Evolutionary conservation across 1,140 invertebrate species (phyloP), one percentile per base, ranked within the genome.

Genomic region (Drosophila simulans): DNA sequence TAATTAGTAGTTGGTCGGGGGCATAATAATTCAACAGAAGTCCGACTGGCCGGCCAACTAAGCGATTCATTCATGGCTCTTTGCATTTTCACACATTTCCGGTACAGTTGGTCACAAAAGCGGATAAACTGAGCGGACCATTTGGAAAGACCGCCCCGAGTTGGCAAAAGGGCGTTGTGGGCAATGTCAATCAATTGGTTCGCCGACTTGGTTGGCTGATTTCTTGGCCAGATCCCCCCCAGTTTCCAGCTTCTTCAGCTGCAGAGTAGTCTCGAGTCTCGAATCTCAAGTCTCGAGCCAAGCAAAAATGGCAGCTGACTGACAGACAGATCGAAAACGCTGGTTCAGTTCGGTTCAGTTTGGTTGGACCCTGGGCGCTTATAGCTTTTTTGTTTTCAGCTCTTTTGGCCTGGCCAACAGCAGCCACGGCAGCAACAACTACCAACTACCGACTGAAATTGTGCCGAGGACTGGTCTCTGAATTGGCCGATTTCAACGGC

Each of bases 131-230:
- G 11, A 46, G 12, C 37, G 11, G 17, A 46, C 43, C 46, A 48
- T 27, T 70, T 37, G 59, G 48, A 34, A 34, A 35, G 62, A 66
- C 62, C 69, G 66, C 66, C 69, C 65, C 62, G 48, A 39, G 55
- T 72, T 51, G 60, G 59, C 48, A 88, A 62, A 84, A 89, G 84
- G 84, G 84, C 84, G 84, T 88, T 84, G 72, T 88, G 80, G 84
- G 76, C 84, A 88, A 84, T 89, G 84, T 89, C 84, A 88, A 88
- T 88, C 84, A 88, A 88, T 88, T 84, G 80, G 84, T 83, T 88
- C 70, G 79, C 46, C 60, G 72, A 51, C 72, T 80, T 58, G 72
- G 64, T 74, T 72, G 74, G 52, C 35, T 69, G 48, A 51, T 51
- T 51, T 34, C 48, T 51, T 34, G 48, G 25, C 48, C 48, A 51